Percentiles rank a stretch among this genome's conserved stretches.
phyloP scores from a whole-genome alignment of 92 coral and sea anemone species.

The Zoanthus gigantus region DNA sequence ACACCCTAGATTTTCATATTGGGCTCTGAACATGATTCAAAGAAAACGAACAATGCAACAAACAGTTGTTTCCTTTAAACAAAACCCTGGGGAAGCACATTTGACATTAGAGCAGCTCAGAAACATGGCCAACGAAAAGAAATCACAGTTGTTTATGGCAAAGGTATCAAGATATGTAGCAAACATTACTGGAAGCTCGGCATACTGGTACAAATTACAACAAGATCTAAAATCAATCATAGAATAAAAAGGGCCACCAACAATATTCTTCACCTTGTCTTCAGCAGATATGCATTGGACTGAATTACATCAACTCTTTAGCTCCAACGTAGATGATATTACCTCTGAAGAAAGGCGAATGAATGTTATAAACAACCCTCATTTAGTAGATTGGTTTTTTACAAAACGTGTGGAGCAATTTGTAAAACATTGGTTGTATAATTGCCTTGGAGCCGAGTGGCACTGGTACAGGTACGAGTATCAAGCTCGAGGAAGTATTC shows the following conservation, averaged over 20 bases:
- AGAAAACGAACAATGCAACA: constrained; percentile 61
- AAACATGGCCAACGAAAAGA: constrained; percentile 52
- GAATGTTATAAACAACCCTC: too few relatives aligned
- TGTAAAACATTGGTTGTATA: constrained; percentile 62
- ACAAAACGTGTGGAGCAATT: constrained; percentile 58
- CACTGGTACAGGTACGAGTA: constrained; percentile 49
- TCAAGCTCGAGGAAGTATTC: constrained; percentile 38
- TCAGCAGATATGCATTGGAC: too few relatives aligned
- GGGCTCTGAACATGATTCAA: constrained; percentile 67
- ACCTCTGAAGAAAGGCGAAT: constrained; percentile 53
- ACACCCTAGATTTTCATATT: constrained; percentile 67
- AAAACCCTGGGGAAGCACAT: constrained; percentile 63
- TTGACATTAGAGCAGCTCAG: constrained; percentile 57
- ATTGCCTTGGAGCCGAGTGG: constrained; percentile 42
- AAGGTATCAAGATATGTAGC: constrained; percentile 31
- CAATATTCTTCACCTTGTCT: constrained; percentile 61
- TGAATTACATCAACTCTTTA: constrained; percentile 26
- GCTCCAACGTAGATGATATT: constrained; percentile 42
- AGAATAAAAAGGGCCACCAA: constrained; percentile 49
- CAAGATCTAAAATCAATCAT: constrained; percentile 52
- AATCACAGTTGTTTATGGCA: constrained; percentile 25
- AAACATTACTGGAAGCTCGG: constrained; percentile 53
- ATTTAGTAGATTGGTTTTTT: constrained; percentile 50
- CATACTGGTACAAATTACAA: constrained; percentile 55
- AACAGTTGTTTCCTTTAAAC: neutral